Evolutionary conservation across 2,797 vertebrate species (phyloP).

Genomic region (Chloroceryle inda): DNA sequence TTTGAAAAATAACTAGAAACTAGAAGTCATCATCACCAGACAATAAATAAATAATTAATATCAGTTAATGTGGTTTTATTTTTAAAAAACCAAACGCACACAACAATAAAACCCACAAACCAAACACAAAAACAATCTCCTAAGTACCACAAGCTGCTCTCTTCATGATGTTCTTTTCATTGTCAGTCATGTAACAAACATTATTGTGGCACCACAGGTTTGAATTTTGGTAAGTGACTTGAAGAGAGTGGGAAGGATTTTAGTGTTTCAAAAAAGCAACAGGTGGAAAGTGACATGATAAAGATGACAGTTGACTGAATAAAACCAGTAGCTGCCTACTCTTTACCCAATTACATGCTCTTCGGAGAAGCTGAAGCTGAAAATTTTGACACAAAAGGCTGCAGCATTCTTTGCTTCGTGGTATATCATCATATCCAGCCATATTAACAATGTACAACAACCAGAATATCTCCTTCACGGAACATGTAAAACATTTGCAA

Average conservation of each 20-base stretch:
- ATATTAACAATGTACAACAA: not conserved
- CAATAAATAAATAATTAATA: not conserved
- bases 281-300: conserved; percentile 9
- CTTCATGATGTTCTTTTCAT: not conserved
- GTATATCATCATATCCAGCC: not conserved
- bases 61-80: too few relatives aligned
- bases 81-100: too few relatives aligned
- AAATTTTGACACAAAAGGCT: not conserved
- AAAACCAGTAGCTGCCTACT: conserved; percentile 12
- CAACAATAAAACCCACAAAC: too few relatives aligned
- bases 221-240: conserved; percentile 1
- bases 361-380: conserved; percentile 4
- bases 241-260: conserved; percentile 37
- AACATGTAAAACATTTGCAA: not conserved
- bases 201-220: not conserved
- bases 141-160: not conserved
- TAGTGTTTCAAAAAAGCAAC: not conserved
- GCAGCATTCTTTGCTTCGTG: not conserved
- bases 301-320: conserved; percentile 21
- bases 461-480: not conserved
- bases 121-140: not conserved
- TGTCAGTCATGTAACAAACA: not conserved
- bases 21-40: not conserved
- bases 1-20: not conserved
- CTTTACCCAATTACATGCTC: not conserved